Base-by-base conservation (phyloP, 2,888 invertebrate species). In the Ferrisia virgata region DNA sequence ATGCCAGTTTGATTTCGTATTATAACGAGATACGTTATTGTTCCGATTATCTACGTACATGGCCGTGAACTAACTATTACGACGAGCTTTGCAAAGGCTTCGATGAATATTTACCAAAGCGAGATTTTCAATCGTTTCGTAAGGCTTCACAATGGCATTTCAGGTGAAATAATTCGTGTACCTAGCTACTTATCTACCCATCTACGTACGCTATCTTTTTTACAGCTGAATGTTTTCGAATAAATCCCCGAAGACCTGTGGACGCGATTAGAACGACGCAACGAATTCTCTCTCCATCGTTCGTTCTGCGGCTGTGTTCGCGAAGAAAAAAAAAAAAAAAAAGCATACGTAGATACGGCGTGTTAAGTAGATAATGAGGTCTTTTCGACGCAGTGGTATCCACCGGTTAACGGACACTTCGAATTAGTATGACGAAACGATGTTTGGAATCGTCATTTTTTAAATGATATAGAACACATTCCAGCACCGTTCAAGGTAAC, bases 401-500 rank as follows among this genome's bases (percentile, higher is more conserved):
- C 39, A 11, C 28, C 36, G 72, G 33, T 72, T 72, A 72, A 72
- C 72, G 72, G 72, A 72, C 72, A 72, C 22, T 72, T 72, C 72
- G n/a, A 72, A 64, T 64, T 31, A 33, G 72, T 72, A 33, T 72
- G 72, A 72, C 72, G 72, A 72, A 72, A 72, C 72, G 72, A 72
- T 72, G 33, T n/a, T n/a, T 72, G 72, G 72, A 33, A 5, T 72
- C 33, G 72, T 72, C 72, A n/a, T 72, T 33, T 72, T 33, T 33
- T 33, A 72, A 33, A 33, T 33, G 33, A 72, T 72, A 58, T 22
- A 28, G 72, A 72, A 72, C 33, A 11, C 72, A 72, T 72, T 72
- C 72, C 72, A 72, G 33, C 72, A 33, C n/a, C 72, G 72, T 72
- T 72, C 72, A 72, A 72, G 72, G 72, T 72, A 72, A 72, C 72